Evolutionary conservation across 2,113 vertebrate species (phyloP).

Genomic region (Cyphomyrus plagiostoma): DNA sequence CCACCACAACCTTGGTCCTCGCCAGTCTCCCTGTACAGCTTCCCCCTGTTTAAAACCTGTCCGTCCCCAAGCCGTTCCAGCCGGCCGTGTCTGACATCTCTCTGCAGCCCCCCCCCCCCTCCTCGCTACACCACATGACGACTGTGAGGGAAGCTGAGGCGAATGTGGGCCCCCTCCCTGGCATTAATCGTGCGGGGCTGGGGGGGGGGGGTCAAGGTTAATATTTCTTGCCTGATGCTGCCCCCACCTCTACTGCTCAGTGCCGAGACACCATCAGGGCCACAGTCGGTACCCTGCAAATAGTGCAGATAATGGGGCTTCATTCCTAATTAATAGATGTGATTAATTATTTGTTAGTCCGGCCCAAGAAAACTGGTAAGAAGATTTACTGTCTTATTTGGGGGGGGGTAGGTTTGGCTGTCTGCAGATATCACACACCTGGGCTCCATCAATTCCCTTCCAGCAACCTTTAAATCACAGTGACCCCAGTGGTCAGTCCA

Average conservation of each 20-base stretch:
- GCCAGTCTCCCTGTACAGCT: not conserved
- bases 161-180: conserved; percentile 34
- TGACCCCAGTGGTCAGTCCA: not conserved
- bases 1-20: not conserved
- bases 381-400: not conserved
- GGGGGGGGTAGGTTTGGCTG: not conserved
- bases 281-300: not conserved
- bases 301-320: not conserved
- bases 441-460: not conserved
- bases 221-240: conserved; percentile 43
- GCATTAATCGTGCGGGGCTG: conserved; percentile 51
- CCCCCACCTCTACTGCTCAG: conserved; percentile 21
- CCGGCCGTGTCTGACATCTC: conserved; percentile 30
- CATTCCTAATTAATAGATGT: not conserved
- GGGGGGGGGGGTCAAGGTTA: conserved; percentile 42
- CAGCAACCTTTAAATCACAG: not conserved
- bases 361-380: not conserved
- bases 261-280: not conserved
- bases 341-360: not conserved
- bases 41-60: conserved; percentile 24
- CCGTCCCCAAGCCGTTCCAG: conserved; percentile 39
- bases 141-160: conserved; percentile 52
- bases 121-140: conserved; percentile 42
- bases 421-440: not conserved
- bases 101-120: not conserved